Base-by-base conservation (phyloP, 1,140 invertebrate species). In the Camponotus floridanus region DNA sequence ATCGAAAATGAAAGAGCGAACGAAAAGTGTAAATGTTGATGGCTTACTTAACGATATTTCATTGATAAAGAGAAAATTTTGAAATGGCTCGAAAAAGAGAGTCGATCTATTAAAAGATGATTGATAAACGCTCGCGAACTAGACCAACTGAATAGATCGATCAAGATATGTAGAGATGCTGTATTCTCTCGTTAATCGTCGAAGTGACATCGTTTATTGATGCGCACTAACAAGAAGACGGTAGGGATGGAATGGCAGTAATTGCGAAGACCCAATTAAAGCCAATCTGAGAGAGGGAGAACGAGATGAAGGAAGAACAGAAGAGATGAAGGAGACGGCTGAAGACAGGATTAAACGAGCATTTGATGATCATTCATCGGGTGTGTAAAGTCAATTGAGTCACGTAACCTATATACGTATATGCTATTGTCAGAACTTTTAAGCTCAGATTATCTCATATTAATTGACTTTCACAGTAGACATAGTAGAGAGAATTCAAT, bases 251-350 rank as follows among this genome's bases (percentile, higher is more conserved):
- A 51, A 64, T 31, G 83, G 59, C 61, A 51, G 87, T 89, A 89
- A 89, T 89, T 89, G 79, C 67, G 59, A 89, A 81, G 87, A 79
- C 88, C 89, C 88, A 90, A 92, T 91, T 92, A 92, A 89, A 93
- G 88, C 89, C 84, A 48, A 64, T 59, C 73, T 76, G 80, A 62
- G 33, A 18, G 33, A 70, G 36, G 48, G 65, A 62, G 26, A 48
- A 71, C 61, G 83, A 78, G 51, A 71, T 11, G 26, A 74, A 73
- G 45, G 86, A 86, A 61, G 88, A 91, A 87, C 86, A 87, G 26
- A 26, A 26, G 26, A 26, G 26, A 26, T 26, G 26, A 26, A 78
- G 87, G 79, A 61, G 68, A 61, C 21, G 9, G 6, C 21, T n/a
- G 11, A 4, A 48, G 31, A 68, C 51, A 67, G 48, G 68, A 87